Evolutionary conservation across 2,888 invertebrate species (phyloP), one percentile per base, ranked within the genome.

Genomic region (Arctia plantaginis): DNA sequence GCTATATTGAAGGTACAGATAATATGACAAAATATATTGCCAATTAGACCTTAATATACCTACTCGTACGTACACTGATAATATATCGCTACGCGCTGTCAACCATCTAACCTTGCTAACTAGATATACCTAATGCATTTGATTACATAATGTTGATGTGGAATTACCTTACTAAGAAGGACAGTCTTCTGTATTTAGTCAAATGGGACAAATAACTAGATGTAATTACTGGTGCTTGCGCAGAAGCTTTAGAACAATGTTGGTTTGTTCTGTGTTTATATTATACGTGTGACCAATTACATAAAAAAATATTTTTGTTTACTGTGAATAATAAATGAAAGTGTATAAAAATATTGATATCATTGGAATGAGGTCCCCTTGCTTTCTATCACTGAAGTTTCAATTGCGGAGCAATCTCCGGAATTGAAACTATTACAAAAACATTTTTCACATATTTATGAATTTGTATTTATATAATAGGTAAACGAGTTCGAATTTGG

Each of bases 71-170:
- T 23, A 69, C 62, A 69, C 84, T 77, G 68, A 77, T 74, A 80
- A 77, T 77, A 80, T 55, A 68, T 72, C 68, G 66, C 77, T 76
- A 80, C 82, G 72, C 84, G 80, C 68, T 71, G 72, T 77, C 74
- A 71, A 73, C 55, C 72, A 69, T 66, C 72, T 73, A 74, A 76
- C 66, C 66, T 59, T 67, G 10, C 35, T 65, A 71, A 71, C 55
- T 27, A 18, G 20, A 23, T 51, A 27, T 55, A 67, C n/a, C n/a
- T n/a, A n/a, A 70, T 33, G 30, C 35, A 66, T 74, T 62, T 35
- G 66, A 70, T 69, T 73, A 74, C 44, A 47, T 66, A 33, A 35
- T 66, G 23, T 7, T 55, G 41, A 73, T 27, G 7, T 30, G 30
- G 20, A 65, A 65, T 70, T 66, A 59, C 70, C 59, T 74, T 62